Conservation (phyloP, 2,888 invertebrate genomes). For the Pterostichus niger region DNA sequence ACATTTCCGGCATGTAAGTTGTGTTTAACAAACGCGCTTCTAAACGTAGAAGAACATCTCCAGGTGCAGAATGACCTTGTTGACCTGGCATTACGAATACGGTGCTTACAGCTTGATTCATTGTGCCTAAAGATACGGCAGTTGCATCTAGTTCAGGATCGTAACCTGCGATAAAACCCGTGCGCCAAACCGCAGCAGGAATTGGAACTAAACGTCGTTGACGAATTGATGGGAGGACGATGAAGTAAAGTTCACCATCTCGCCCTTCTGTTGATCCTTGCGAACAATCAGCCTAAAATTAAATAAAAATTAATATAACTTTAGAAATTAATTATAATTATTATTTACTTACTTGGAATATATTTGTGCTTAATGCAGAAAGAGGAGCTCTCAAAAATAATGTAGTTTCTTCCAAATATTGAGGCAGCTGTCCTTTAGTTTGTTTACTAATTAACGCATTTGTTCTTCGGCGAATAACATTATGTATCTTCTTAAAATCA, state of each 20-base stretch:
- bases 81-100: slow-evolving; percentile 92
- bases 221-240: slow-evolving; percentile 88
- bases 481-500: slow-evolving; percentile 89
- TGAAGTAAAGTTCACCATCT: slow-evolving; percentile 93
- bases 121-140: slow-evolving; percentile 86
- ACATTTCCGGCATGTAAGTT: slow-evolving; percentile 84
- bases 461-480: slow-evolving; percentile 89
- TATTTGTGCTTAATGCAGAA: slow-evolving; percentile 89
- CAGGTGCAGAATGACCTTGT: slow-evolving; percentile 88
- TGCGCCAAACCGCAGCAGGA: slow-evolving; percentile 89
- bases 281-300: slow-evolving; percentile 86
- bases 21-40: slow-evolving; percentile 85
- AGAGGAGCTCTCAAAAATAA: slow-evolving; percentile 87
- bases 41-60: slow-evolving; percentile 87
- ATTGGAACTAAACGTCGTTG: slow-evolving; percentile 90
- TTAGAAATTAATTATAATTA: neutral
- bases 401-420: slow-evolving; percentile 87
- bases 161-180: slow-evolving; percentile 90
- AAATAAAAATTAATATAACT: slow-evolving; percentile 69
- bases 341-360: slow-evolving; percentile 83
- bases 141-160: slow-evolving; percentile 92
- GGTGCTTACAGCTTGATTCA: slow-evolving; percentile 86
- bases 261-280: slow-evolving; percentile 86
- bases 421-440: slow-evolving; percentile 87
- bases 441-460: slow-evolving; percentile 89